A percentile compares a stretch with the other conserved stretches of the same genome.
Conservation (phyloP, 1,140 invertebrate genomes). For the Euwallacea similis region DNA sequence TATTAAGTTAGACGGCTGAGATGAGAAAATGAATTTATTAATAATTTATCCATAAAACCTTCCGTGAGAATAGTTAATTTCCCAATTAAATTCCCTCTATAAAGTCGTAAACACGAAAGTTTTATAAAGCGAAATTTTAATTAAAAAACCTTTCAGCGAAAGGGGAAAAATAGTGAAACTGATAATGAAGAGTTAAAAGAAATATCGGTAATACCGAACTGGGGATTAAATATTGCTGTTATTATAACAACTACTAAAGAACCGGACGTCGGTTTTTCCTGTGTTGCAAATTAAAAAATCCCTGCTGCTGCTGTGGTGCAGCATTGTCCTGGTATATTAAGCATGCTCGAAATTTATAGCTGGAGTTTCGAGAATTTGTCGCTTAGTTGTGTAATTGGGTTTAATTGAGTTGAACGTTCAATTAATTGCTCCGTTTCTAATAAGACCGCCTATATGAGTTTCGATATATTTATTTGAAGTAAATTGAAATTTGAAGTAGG, state of each 20-base stretch:
- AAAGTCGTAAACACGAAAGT: background rate
- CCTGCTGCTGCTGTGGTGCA: background rate
- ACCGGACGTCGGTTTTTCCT: background rate
- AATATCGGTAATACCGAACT: background rate
- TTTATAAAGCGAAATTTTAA: slow-evolving; percentile 1
- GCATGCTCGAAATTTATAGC: background rate
- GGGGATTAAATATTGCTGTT: background rate
- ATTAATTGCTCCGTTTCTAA: background rate
- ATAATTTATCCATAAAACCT: no score
- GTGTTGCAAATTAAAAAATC: slow-evolving; percentile 2
- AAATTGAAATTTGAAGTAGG: background rate
- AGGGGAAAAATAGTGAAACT: background rate
- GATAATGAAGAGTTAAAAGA: background rate
- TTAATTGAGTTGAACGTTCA: background rate
- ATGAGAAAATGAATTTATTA: no score
- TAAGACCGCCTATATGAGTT: background rate
- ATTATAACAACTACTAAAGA: background rate
- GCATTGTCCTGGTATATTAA: background rate
- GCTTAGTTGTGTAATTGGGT: background rate
- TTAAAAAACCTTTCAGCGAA: background rate
- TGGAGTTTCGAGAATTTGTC: background rate
- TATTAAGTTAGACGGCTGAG: no score
- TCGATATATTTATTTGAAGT: background rate
- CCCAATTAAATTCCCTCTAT: background rate
- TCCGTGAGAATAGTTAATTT: no score